phyloP scores from a whole-genome alignment of 2,888 invertebrate species.

The Drosophila planitibia region DNA sequence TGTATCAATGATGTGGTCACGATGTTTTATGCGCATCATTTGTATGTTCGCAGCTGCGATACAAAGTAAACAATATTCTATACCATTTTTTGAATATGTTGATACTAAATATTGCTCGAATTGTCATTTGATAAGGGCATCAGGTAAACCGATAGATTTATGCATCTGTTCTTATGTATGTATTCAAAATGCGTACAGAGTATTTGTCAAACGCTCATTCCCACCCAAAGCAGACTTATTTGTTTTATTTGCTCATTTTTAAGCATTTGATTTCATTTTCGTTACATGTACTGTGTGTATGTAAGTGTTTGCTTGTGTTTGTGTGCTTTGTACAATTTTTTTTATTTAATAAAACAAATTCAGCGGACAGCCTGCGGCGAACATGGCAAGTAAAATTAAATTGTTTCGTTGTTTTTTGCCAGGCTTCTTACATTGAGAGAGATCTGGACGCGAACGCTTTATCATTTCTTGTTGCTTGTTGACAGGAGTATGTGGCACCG shows the following conservation, averaged over 20 bases:
- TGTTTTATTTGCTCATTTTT: conserved; percentile 70
- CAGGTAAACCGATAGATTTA: background rate
- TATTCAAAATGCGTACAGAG: background rate
- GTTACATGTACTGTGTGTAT: conserved; percentile 25
- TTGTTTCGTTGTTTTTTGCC: conserved; percentile 69
- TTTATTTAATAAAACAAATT: conserved; percentile 81
- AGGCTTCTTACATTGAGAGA: conserved; percentile 20
- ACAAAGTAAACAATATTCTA: background rate
- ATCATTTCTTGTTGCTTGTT: conserved; percentile 69
- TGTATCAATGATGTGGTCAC: background rate
- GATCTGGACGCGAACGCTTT: conserved; percentile 73
- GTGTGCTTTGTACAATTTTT: conserved; percentile 59
- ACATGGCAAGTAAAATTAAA: conserved; percentile 78
- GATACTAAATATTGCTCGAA: background rate
- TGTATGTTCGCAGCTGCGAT: background rate
- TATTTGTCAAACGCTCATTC: background rate
- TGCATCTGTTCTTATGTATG: background rate
- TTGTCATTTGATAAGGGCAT: background rate
- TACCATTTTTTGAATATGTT: background rate
- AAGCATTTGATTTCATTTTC: conserved; percentile 78
- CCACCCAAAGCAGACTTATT: background rate
- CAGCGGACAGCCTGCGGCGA: conserved; percentile 76
- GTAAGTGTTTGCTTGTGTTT: conserved; percentile 28
- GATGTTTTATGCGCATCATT: background rate
- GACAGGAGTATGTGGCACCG: conserved; percentile 52